Percentiles rank a stretch among this genome's conserved stretches.
These are phyloP conservation scores for Hydriomena furcata DNA, from an alignment of 2,888 invertebrate genomes.

Conservation along the genomic window DNA sequence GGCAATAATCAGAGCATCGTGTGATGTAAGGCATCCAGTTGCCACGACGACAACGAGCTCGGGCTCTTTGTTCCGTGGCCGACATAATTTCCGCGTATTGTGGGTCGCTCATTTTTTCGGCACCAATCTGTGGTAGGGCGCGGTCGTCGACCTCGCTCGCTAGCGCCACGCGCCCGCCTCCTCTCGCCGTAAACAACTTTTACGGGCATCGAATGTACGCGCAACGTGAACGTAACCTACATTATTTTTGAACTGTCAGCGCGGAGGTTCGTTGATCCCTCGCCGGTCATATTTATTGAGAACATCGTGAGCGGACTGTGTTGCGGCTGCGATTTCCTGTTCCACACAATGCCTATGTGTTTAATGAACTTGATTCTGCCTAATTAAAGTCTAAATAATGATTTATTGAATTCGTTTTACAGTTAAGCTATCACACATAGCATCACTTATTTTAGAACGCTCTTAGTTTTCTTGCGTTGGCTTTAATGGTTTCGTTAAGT, in stretches of 20 bases:
- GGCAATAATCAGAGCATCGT: constrained; percentile 18
- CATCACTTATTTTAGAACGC: constrained; percentile 28
- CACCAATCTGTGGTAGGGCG: constrained; percentile 72
- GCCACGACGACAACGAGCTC: constrained; percentile 42
- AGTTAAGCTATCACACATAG: constrained; percentile 32
- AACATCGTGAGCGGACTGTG: constrained; percentile 65
- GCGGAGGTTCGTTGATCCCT: constrained; percentile 77
- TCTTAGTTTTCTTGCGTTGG: constrained; percentile 30
- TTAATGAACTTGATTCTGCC: constrained; percentile 53
- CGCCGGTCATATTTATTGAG: constrained; percentile 74
- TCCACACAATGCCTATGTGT: constrained; percentile 47
- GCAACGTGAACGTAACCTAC: constrained; percentile 82
- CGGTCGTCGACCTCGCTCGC: constrained; percentile 64
- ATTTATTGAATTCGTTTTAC: constrained; percentile 37
- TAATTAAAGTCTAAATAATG: constrained; percentile 33
- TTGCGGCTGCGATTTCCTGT: constrained; percentile 70
- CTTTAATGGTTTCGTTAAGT: constrained; percentile 13
- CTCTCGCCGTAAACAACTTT: constrained; percentile 77
- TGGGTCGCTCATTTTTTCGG: constrained; percentile 81
- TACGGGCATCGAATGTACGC: constrained; percentile 80
- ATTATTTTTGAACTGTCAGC: constrained; percentile 83
- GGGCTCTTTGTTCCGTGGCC: constrained; percentile 72
- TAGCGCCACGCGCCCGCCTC: constrained; percentile 55
- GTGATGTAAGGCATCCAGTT: constrained; percentile 32
- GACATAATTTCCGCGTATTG: constrained; percentile 71